Evolutionary conservation across 2,113 vertebrate species (phyloP), one percentile per base, ranked within the genome.

Genomic region (Noturus placidus): DNA sequence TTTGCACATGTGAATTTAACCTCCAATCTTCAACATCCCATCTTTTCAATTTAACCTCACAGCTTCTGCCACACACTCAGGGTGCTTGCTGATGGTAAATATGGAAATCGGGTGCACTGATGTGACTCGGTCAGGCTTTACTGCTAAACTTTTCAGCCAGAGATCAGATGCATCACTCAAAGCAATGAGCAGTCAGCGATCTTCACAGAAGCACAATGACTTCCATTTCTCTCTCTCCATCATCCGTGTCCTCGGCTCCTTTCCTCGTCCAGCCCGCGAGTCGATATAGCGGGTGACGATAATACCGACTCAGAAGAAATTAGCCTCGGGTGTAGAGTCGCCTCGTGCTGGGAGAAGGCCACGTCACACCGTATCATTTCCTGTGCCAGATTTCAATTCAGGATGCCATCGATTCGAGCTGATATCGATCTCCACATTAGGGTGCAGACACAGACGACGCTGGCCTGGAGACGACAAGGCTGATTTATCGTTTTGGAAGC

Each of bases 341-440:
- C 27, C 52, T 67, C 82, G 3, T 38, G 79, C 54, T 81, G 30
- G 5, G 56, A 81, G 79, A 38, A 59, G 79, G 54, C 79, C 25
- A n/a, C 54, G 57, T 65, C n/a, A 30, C 70, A 27, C 56, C 50
- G 50, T 70, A 88, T 69, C 50, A 42, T n/a, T n/a, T 87, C 72
- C 59, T 4, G 20, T 25, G 25, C 61, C 69, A 77, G 69, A 80
- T 80, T 84, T 74, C 74, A 70, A 83, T 38, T 81, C 33, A 88
- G 78, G 87, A 84, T 80, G 89, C 61, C 84, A 88, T 88, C 69
- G 42, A 86, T 74, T 88, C 61, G 15, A 82, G 83, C 59, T 57
- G 79, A 81, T 87, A 90, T 83, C 52, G 88, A 90, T 90, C 87
- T 87, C 56, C 82, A 88, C 87, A 84, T 88, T 81, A 84, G 77